Percentiles rank a stretch among this genome's conserved stretches.
These are phyloP conservation scores for Xestia sexstrigata DNA, from an alignment of 2,888 invertebrate genomes.

Conservation along the genomic window DNA sequence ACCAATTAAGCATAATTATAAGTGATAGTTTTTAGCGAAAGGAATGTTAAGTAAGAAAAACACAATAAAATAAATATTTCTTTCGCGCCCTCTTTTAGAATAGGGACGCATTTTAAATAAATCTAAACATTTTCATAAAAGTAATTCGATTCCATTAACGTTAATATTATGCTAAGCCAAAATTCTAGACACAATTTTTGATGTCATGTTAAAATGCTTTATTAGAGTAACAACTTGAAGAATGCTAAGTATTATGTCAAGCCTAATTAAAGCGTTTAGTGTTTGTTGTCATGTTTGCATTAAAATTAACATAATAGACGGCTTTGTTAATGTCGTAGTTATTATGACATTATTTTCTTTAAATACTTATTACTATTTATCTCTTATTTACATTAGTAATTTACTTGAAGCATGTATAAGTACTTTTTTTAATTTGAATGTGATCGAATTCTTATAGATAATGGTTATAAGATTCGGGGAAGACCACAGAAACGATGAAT, in stretches of 20 bases:
- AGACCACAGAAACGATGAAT: not conserved
- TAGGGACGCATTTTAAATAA: slow-evolving; percentile 3
- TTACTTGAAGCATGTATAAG: not conserved
- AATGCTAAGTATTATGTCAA: slow-evolving; percentile 28
- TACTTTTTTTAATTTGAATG: not conserved
- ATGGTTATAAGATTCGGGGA: not conserved
- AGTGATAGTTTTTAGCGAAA: not conserved
- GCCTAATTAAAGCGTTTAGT: slow-evolving; percentile 36
- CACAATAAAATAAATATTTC: not conserved
- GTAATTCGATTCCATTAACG: slow-evolving; percentile 21
- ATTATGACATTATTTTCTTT: not conserved
- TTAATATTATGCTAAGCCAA: slow-evolving; percentile 18
- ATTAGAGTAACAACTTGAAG: slow-evolving; percentile 19
- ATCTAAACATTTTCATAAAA: slow-evolving; percentile 7
- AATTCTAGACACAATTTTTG: slow-evolving; percentile 12
- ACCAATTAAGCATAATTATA: not conserved
- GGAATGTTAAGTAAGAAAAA: not conserved
- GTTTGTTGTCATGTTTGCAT: slow-evolving; percentile 34
- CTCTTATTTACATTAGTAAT: not conserved
- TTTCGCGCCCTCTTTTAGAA: not conserved
- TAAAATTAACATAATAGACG: slow-evolving; percentile 20
- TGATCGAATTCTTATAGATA: too few species aligned
- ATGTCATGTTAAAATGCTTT: slow-evolving; percentile 25
- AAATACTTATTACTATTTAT: too few species aligned
- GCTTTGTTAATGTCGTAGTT: not conserved